A percentile compares a stretch with the other conserved stretches of the same genome.
phyloP scores from a whole-genome alignment of 2,797 vertebrate species.

The Poecile montanus region DNA sequence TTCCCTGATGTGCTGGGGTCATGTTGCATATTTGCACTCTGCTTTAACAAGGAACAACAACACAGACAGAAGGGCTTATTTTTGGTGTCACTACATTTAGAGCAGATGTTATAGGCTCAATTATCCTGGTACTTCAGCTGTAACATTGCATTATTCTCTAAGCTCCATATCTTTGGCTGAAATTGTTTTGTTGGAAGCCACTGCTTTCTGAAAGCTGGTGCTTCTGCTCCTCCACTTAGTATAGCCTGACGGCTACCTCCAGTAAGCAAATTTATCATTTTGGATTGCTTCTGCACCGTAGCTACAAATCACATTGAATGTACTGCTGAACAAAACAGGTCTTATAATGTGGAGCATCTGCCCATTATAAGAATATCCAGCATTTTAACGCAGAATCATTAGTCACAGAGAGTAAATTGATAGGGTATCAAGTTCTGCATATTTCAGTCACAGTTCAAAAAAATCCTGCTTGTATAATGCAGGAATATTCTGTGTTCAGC shows the following conservation, averaged over 20 bases:
- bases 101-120: constrained; percentile 20
- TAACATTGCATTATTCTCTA: constrained; percentile 1
- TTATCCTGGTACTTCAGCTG: constrained; percentile 15
- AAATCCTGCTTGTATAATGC: background rate
- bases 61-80: background rate
- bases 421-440: background rate
- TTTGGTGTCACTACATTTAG: constrained; percentile 15
- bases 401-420: background rate
- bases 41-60: constrained; percentile 32
- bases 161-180: background rate
- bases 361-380: background rate
- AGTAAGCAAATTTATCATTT: constrained; percentile 25
- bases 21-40: background rate
- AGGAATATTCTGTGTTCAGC: background rate
- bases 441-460: background rate
- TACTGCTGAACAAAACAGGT: background rate
- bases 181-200: background rate
- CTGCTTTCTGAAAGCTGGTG: background rate
- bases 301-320: background rate
- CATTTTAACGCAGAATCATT: background rate
- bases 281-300: background rate
- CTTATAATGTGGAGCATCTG: background rate
- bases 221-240: background rate
- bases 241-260: constrained; percentile 1
- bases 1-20: constrained; percentile 5